Base-by-base conservation (phyloP, 2,113 vertebrate genomes). In the Marcusenius ussheri region DNA sequence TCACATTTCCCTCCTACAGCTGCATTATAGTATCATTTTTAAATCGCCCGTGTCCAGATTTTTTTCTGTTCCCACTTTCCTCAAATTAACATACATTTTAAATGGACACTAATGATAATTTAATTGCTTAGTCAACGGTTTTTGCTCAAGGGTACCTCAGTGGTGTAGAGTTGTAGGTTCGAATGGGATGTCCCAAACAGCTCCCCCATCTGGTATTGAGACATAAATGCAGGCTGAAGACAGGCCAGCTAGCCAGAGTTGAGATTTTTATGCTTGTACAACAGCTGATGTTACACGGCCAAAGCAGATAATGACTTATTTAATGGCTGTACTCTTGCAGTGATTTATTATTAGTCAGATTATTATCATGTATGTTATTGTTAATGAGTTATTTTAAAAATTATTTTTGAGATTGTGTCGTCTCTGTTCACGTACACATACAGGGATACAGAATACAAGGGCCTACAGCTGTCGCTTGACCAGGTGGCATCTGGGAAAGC, bases 391-490 rank as follows among this genome's bases (percentile, higher is more conserved):
- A 77, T 77, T 17, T 35, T 11, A 10, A 42, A 15, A 11, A 39
- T 19, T 17, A 80, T 80, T 77, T 77, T 35, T 42, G 35, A 42
- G 42, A 80, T 42, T 39, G 15, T 42, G 4, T 39, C n/a, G 3
- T 39, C 13, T 17, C 15, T 80, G 70, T 42, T 80, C 6, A 13
- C 35, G 2, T 80, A 19, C 15, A 17, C 83, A 45, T 93, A 88
- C 92, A 99, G 98, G 94, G 98, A 99, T 92, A 98, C 97, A 0
- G 98, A 99, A 93, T 99, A 99, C 90, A 99, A 99, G 96, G 98
- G 98, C 87, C 96, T 99, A 1, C 98, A 99, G 93, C 97, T 99
- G 58, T 99, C 98, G 24, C 92, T 99, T 94, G 98, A 99, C 95
- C 98, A 99, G 94, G 96, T 97, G 92, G 95, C 96, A 24, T 96